Evolutionary conservation across 2,888 invertebrate species (phyloP).

Genomic region (Hermaeophaga mercurialis): DNA sequence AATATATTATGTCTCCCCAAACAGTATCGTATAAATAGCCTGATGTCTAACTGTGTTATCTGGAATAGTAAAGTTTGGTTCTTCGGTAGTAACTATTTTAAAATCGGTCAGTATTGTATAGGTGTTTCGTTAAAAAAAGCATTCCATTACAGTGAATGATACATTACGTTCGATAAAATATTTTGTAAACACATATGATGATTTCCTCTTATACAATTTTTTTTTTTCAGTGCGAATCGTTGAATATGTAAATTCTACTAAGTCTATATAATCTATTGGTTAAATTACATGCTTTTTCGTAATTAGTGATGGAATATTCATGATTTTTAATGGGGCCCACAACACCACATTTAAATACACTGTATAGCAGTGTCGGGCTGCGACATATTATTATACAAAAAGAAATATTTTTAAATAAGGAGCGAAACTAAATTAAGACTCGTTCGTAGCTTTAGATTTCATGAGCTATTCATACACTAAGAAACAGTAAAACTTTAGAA

Average conservation of each 20-base stretch:
- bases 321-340: conserved; percentile 36
- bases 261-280: conserved; percentile 36
- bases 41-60: neutral
- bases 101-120: too few relatives aligned
- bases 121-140: too few relatives aligned
- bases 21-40: conserved; percentile 24
- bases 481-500: too few relatives aligned
- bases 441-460: too few relatives aligned
- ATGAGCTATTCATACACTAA: too few relatives aligned
- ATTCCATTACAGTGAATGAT: too few relatives aligned
- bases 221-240: conserved; percentile 36
- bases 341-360: conserved; percentile 37
- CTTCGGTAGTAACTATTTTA: neutral
- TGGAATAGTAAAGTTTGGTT: neutral
- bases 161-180: too few relatives aligned
- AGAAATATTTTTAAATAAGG: too few relatives aligned
- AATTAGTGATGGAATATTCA: conserved; percentile 39
- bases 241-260: conserved; percentile 34
- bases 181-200: too few relatives aligned
- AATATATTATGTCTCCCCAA: conserved; percentile 38
- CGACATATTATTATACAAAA: too few relatives aligned
- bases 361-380: conserved; percentile 19
- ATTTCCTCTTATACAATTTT: conserved; percentile 31
- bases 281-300: conserved; percentile 37
- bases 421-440: too few relatives aligned